Evolutionary conservation across 2,888 invertebrate genomes (phyloP), one percentile per base, ranked within the genome.

Genomic region (Ferdinandea cuprea): DNA sequence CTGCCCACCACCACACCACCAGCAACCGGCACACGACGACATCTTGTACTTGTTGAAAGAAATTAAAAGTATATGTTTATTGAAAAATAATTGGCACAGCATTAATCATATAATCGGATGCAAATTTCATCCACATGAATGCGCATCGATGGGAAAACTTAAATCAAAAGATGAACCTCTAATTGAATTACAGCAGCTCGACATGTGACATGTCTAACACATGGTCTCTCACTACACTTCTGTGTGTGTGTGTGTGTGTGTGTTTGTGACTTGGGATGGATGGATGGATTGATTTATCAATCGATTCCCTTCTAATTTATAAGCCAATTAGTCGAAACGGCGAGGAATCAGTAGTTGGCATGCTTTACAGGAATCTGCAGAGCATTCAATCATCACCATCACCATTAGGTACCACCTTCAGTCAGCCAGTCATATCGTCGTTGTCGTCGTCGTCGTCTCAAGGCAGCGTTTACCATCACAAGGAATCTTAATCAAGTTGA

Each of bases 281-380:
- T 35, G 3, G n/a, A 44, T 61, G 77, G 73, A 83, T 84, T 79
- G 79, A 84, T 84, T 84, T 79, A 84, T 84, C 84, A 84, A 84
- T 84, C 79, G 84, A 84, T 84, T 84, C 74, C 84, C 79, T 84
- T 79, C 84, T 84, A 84, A 84, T 84, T 84, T 84, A 79, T 74
- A 79, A 84, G 79, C 69, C 79, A 84, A 84, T 79, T 84, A 84
- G 84, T 69, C 73, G 32, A 84, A 69, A 69, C 54, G 72, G 15
- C 83, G 63, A 69, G 68, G 52, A 74, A 69, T 63, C 79, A 68
- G 54, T 65, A 68, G 54, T 65, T 66, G 44, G 54, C 46, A 59
- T 50, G 54, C 61, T 28, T 42, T 30, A 28, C 9, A 37, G 32
- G 15, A 63, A 37, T 74, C 52, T 54, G 81, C 77, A 68, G 30